Evolutionary conservation across 2,113 vertebrate genomes (phyloP).

Genomic region (Sterrhoptilus dennistouni): DNA sequence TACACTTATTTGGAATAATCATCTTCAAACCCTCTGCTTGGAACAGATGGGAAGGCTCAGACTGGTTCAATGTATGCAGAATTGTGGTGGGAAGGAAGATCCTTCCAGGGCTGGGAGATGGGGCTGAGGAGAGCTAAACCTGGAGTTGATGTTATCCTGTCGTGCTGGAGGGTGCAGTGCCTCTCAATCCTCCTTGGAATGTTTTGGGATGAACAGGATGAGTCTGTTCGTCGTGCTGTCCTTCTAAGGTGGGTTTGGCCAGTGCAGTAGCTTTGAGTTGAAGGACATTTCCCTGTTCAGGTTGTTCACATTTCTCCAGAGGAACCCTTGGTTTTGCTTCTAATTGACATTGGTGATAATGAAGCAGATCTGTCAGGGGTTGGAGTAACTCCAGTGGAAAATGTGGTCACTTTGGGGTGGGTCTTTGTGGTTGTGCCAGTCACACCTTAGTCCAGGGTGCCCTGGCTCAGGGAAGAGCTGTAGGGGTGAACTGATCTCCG

Average conservation of each 20-base stretch:
- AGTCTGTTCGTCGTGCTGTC: not conserved
- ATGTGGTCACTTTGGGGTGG: not conserved
- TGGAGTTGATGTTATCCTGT: accelerated
- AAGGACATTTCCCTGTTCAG: not conserved
- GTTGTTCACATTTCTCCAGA: not conserved
- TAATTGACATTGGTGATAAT: not conserved
- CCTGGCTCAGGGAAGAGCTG: not conserved
- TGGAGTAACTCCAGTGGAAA: not conserved
- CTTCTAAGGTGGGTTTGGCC: not conserved
- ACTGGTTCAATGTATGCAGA: not conserved
- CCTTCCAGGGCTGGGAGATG: not conserved
- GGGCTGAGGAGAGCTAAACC: not conserved
- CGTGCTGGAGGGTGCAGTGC: accelerated
- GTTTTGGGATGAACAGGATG: not conserved
- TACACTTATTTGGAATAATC: constrained; percentile 53
- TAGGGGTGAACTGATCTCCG: not conserved
- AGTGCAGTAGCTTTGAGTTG: not conserved
- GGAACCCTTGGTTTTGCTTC: not conserved
- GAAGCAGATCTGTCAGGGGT: not conserved
- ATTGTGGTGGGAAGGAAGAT: not conserved
- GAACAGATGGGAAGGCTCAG: constrained; percentile 5
- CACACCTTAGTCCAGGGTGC: not conserved
- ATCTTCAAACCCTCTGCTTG: not conserved
- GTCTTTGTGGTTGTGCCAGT: not conserved
- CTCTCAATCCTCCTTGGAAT: not conserved